A percentile compares a stretch with the other conserved stretches of the same genome.
These are phyloP conservation scores for Nemotelus nigrinus DNA, from an alignment of 2,888 invertebrate species.

Conservation along the genomic window DNA sequence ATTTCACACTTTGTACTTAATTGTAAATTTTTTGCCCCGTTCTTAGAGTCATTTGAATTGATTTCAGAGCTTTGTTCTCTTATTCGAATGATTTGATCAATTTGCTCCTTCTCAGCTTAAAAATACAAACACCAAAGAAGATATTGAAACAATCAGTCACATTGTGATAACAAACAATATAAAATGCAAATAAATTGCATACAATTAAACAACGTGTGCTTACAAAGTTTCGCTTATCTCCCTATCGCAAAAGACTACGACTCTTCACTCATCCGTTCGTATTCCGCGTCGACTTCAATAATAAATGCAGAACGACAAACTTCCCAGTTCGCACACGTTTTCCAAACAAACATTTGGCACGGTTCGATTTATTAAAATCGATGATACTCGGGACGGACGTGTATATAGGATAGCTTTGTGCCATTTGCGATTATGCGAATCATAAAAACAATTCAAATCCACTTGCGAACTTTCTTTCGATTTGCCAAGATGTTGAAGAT, in stretches of 20 bases:
- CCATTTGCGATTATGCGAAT: conserved; percentile 34
- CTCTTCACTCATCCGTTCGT: neutral
- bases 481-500: conserved; percentile 6
- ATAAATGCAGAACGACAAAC: neutral
- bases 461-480: conserved; percentile 7
- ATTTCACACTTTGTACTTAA: no score
- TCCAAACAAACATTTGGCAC: conserved; percentile 34
- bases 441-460: conserved; percentile 37
- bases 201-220: neutral
- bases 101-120: no score
- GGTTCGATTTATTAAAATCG: conserved; percentile 34
- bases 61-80: no score
- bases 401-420: conserved; percentile 4
- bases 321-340: neutral
- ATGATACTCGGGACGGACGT: conserved; percentile 5
- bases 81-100: no score
- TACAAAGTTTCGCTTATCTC: neutral
- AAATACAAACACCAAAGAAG: no score
- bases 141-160: neutral
- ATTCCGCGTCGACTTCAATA: neutral
- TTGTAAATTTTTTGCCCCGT: no score
- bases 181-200: conserved; percentile 37
- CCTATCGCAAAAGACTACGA: neutral
- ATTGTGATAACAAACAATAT: conserved; percentile 28
- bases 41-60: no score